Evolutionary conservation across 2,888 invertebrate genomes (phyloP), one percentile per base, ranked within the genome.

Genomic region (Epistrophe eligans): DNA sequence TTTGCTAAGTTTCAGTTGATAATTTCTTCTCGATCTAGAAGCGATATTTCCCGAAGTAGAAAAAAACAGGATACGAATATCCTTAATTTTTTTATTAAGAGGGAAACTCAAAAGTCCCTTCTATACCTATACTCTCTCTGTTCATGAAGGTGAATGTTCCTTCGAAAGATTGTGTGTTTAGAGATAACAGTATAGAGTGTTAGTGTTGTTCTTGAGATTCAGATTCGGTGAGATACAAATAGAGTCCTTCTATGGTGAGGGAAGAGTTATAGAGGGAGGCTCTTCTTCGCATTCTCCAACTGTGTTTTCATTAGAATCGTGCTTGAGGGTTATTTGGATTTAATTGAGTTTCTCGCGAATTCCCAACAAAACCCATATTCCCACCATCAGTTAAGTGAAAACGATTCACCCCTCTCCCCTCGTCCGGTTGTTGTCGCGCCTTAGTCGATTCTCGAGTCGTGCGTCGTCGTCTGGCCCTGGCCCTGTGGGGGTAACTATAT

Each of bases 301-400:
- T 64, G 71, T 64, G 71, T 62, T 58, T 82, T 60, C 35, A 38
- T 77, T 15, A 40, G 48, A 48, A 48, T 55, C 70, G 28, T 52
- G 60, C 43, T 43, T n/a, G 70, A 55, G 55, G 77, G 82, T 52
- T 83, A 83, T 83, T 73, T 83, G 50, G 60, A 73, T 79, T 83
- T 83, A 83, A 83, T 83, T 83, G 77, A 45, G 77, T 67, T 82
- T 67, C 73, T 77, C 57, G 67, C 52, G 72, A 77, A 67, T 72
- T 73, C 32, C 38, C 50, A 67, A 67, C 35, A 67, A 35, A 28
- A 11, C 32, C 48, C 67, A 66, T 24, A 24, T 35, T 32, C 24
- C 24, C 24, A 4, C 40, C 8, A 17, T 58, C 17, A 43, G 40
- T 66, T 45, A 48, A 48, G 60, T 58, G 58, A 11, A 48, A 35